These are phyloP conservation scores for Sarcophaga caerulescens DNA, from an alignment of 2,888 invertebrate species.

Conservation along the genomic window DNA sequence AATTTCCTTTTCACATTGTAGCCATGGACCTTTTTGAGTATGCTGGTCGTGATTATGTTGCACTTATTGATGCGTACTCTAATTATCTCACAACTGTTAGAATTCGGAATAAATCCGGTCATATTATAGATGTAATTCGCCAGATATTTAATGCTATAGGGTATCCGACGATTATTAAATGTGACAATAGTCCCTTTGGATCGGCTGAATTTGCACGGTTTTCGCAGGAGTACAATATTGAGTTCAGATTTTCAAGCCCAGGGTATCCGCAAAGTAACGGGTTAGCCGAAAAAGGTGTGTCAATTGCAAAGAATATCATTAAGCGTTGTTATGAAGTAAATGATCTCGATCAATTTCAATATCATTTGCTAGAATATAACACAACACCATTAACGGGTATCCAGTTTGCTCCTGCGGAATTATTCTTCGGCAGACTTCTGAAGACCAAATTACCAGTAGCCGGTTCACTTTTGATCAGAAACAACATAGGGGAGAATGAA, in stretches of 20 bases:
- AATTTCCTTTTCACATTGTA: constrained; percentile 67
- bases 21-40: constrained; percentile 68
- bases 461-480: constrained; percentile 11
- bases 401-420: constrained; percentile 41
- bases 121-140: constrained; percentile 50
- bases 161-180: constrained; percentile 71
- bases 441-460: constrained; percentile 9
- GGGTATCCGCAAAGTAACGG: constrained; percentile 66
- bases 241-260: constrained; percentile 64
- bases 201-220: constrained; percentile 54
- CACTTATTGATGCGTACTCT: constrained; percentile 61
- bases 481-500: neutral
- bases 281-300: neutral
- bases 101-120: constrained; percentile 16
- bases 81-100: too few species aligned
- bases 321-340: constrained; percentile 61
- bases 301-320: constrained; percentile 33
- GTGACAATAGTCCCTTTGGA: constrained; percentile 66
- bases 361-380: constrained; percentile 64
- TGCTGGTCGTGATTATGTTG: constrained; percentile 49
- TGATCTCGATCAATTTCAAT: constrained; percentile 52
- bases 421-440: constrained; percentile 41
- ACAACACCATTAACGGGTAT: constrained; percentile 57
- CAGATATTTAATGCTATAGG: constrained; percentile 68
- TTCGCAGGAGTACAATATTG: constrained; percentile 43